Evolutionary conservation across 2,888 invertebrate species (phyloP).

Genomic region (Dasysyrphus albostriatus): DNA sequence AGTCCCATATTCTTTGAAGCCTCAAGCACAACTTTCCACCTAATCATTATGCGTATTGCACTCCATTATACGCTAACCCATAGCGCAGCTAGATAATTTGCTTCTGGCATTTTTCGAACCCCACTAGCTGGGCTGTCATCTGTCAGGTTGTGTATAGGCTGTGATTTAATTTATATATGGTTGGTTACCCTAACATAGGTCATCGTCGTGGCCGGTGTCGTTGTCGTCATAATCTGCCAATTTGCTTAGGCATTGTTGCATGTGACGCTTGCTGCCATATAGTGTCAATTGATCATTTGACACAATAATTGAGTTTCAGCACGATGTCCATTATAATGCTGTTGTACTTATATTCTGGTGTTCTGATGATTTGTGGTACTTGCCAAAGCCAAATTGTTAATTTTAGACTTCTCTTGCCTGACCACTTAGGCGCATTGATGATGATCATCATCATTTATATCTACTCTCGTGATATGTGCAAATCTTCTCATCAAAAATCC

Average conservation of each 20-base stretch:
- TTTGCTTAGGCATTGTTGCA: slow-evolving; percentile 52
- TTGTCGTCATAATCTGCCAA: slow-evolving; percentile 48
- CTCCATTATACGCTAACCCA: slow-evolving; percentile 25
- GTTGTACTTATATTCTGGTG: not conserved
- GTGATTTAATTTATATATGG: slow-evolving; percentile 55
- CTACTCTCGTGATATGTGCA: slow-evolving; percentile 35
- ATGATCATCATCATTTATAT: not conserved
- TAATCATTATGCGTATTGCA: slow-evolving; percentile 52
- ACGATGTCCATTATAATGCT: slow-evolving; percentile 26
- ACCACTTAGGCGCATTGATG: slow-evolving; percentile 3
- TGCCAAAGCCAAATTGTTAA: slow-evolving; percentile 44
- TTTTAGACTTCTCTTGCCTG: slow-evolving; percentile 31
- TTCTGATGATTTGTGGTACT: slow-evolving; percentile 32
- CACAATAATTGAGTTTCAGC: slow-evolving; percentile 68
- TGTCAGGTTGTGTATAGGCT: slow-evolving; percentile 43
- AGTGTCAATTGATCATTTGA: slow-evolving; percentile 69
- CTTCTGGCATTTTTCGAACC: slow-evolving; percentile 25
- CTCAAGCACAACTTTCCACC: slow-evolving; percentile 54
- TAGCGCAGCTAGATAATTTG: not conserved
- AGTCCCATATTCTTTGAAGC: slow-evolving; percentile 1
- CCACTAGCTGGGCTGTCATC: slow-evolving; percentile 40
- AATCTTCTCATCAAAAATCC: slow-evolving; percentile 34
- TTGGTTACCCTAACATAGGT: slow-evolving; percentile 39
- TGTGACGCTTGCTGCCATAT: slow-evolving; percentile 47
- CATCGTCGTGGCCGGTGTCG: slow-evolving; percentile 38